Evolutionary conservation across 2,888 invertebrate species (phyloP).

Genomic region (Drepana falcataria): DNA sequence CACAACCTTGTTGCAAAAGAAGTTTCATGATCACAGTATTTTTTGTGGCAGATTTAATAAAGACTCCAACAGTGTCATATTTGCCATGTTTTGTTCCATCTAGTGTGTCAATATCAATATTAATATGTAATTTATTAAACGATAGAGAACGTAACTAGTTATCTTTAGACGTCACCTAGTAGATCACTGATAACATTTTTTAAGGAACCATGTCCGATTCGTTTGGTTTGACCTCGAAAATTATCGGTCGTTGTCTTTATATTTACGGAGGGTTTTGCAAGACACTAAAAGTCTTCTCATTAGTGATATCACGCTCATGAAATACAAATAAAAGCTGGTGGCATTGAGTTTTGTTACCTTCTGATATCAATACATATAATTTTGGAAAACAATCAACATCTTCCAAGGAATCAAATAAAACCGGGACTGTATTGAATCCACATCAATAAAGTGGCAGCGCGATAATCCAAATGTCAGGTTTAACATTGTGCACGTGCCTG

Average conservation of each 20-base stretch:
- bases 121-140: constrained; percentile 18
- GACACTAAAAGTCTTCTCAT: constrained; percentile 10
- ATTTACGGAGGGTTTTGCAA: constrained; percentile 50
- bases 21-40: no score
- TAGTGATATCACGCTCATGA: constrained; percentile 13
- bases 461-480: constrained; percentile 41
- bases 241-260: constrained; percentile 63
- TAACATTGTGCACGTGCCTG: constrained; percentile 48
- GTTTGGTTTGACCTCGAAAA: constrained; percentile 43
- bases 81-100: neutral
- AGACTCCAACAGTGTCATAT: no score
- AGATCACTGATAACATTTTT: constrained; percentile 44
- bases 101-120: constrained; percentile 21
- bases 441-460: constrained; percentile 19
- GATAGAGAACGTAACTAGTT: constrained; percentile 26
- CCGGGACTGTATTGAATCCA: constrained; percentile 18
- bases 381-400: constrained; percentile 18
- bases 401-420: constrained; percentile 26
- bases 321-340: constrained; percentile 10
- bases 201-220: constrained; percentile 39
- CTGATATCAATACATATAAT: no score
- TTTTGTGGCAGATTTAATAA: no score
- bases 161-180: constrained; percentile 40
- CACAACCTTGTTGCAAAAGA: no score
- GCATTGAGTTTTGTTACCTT: no score